Percentiles rank a stretch among this genome's conserved stretches.
Conservation (phyloP, 1,140 invertebrate species). For the Philopotamus ludificatus region DNA sequence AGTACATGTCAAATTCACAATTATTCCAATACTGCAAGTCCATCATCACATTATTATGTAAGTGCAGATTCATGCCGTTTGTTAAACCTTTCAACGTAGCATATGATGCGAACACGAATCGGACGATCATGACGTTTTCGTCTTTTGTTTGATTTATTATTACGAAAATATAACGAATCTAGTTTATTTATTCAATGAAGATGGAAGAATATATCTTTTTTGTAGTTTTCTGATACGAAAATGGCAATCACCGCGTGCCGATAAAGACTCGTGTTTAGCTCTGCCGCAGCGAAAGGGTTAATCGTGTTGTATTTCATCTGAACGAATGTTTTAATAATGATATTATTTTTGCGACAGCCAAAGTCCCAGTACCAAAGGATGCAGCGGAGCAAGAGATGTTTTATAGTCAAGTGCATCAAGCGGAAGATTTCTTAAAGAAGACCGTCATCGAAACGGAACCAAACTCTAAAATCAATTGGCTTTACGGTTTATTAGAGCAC, state of each 20-base stretch:
- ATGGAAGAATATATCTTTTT: too few species aligned
- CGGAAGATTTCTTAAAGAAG: constrained; percentile 26
- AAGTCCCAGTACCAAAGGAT: constrained; percentile 22
- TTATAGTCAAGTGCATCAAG: constrained; percentile 20
- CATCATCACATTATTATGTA: constrained; percentile 2
- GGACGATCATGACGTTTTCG: too few species aligned
- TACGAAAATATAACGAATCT: too few species aligned
- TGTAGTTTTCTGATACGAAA: too few species aligned
- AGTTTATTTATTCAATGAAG: too few species aligned
- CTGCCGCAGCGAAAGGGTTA: too few species aligned
- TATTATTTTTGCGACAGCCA: constrained; percentile 21
- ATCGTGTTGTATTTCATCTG: background rate
- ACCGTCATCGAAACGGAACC: constrained; percentile 13
- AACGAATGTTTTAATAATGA: background rate
- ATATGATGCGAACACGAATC: too few species aligned
- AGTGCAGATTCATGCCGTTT: too few species aligned
- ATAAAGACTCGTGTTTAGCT: too few species aligned
- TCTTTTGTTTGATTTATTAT: too few species aligned
- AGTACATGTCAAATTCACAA: constrained; percentile 2
- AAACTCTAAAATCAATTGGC: background rate
- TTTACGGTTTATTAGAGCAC: constrained; percentile 24
- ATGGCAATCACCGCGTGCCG: too few species aligned
- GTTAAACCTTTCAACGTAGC: too few species aligned
- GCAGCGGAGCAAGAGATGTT: background rate
- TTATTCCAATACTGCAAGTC: constrained; percentile 7